A percentile compares a stretch with the other conserved stretches of the same genome.
Evolutionary conservation across 2,113 vertebrate genomes (phyloP).

Genomic region (Gracilinanus agilis): DNA sequence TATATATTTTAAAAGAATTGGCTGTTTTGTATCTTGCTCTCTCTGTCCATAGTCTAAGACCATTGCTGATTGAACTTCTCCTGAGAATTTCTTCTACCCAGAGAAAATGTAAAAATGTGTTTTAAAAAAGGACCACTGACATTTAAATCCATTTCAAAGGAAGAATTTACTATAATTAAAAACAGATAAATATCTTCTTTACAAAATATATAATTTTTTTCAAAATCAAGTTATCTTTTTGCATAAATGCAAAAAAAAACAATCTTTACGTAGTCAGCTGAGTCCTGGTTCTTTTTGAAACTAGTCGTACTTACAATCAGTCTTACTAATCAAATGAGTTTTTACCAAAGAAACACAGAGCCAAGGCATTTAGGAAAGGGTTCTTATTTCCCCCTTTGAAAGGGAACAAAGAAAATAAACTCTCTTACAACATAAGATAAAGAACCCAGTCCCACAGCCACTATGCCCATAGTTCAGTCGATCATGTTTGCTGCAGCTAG

Average conservation of each 20-base stretch:
- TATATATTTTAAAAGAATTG: neutral
- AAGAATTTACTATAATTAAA: neutral
- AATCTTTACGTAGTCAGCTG: neutral
- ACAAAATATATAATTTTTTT: neutral
- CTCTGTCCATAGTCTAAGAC: neutral
- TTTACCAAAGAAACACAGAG: neutral
- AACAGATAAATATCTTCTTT: conserved; percentile 13
- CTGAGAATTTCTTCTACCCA: neutral
- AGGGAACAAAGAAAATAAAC: conserved; percentile 40
- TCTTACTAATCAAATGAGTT: neutral
- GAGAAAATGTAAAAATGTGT: neutral
- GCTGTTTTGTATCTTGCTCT: neutral
- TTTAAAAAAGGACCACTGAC: neutral
- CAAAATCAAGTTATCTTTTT: neutral
- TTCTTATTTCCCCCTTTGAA: conserved; percentile 40
- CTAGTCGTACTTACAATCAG: neutral
- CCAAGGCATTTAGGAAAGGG: conserved; percentile 60
- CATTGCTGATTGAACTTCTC: neutral
- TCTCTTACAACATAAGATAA: conserved; percentile 17
- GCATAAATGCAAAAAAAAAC: neutral
- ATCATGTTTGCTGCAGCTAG: neutral
- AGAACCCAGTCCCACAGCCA: neutral
- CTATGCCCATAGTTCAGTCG: neutral
- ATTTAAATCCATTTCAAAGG: neutral
- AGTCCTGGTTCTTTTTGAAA: neutral